Base-by-base conservation (phyloP, 2,888 invertebrate species). In the Hirtodrosophila histrioides region DNA sequence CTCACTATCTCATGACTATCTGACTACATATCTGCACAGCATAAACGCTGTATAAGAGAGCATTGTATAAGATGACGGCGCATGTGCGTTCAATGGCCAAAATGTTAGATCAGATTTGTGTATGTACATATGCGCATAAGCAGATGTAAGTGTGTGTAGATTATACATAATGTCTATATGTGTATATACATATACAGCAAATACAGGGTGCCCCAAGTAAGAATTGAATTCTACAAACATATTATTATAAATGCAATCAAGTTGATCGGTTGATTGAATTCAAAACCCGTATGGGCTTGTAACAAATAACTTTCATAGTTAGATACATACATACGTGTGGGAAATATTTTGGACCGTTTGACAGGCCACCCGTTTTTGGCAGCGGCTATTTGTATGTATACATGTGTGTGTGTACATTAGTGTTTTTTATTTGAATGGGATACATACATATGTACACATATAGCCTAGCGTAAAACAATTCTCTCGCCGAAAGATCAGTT, bases 61-160 rank as follows among this genome's bases (percentile, higher is more conserved):
- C 6, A 40, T n/a, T 36, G 31, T 44, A 10, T 31, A 23, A 31
- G 27, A 10, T 6, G 10, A 53, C 4, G 17, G 66, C 69, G 69
- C 69, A 69, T 51, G 69, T 37, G 53, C 44, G 23, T 48, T 9
- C 17, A 7, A 27, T 40, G 27, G 70, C 69, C 69, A 69, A 64
- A 51, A 63, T 44, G n/a, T 36, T 40, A 31, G 46, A 62, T 56
- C 41, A 35, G 11, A 23, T 23, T 7, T 12, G 3, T n/a, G 37
- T 35, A 44, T 49, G 31, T 31, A 27, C 10, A 43, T 10, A 56
- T 49, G 10, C 23, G 39, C 11, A 29, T 33, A 31, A n/a, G 31
- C 40, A 4, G 5, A 11, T 36, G 9, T 53, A 24, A 17, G 2
- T 35, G 17, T 35, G 23, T 9, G 23, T 9, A 62, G 11, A 17